phyloP scores from a whole-genome alignment of 1,140 invertebrate genomes.

The Micrasema minimum region DNA sequence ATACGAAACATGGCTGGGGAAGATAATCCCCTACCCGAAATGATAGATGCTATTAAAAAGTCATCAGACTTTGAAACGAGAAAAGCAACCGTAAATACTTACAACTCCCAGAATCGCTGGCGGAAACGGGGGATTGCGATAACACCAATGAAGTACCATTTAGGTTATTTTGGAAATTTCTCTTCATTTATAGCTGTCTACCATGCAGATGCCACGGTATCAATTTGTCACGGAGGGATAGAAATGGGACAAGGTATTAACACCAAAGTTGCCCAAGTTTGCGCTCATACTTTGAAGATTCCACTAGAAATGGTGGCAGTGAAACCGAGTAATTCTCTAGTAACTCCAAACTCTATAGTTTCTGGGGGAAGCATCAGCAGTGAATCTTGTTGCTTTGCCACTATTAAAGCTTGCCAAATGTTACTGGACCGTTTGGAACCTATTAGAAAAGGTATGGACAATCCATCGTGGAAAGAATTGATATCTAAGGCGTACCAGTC shows the following conservation, averaged over 20 bases:
- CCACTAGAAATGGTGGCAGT: constrained; percentile 75
- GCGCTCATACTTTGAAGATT: constrained; percentile 76
- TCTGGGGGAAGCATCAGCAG: constrained; percentile 74
- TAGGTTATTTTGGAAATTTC: constrained; percentile 70
- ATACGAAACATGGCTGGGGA: constrained; percentile 69
- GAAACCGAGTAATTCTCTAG: constrained; percentile 73
- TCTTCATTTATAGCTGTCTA: constrained; percentile 78
- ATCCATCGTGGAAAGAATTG: constrained; percentile 72
- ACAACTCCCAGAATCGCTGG: constrained; percentile 81
- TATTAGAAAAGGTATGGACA: constrained; percentile 65
- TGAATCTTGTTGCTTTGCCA: constrained; percentile 68
- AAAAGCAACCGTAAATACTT: constrained; percentile 67
- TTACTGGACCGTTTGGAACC: constrained; percentile 72
- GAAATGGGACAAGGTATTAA: constrained; percentile 90
- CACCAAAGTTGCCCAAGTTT: constrained; percentile 80
- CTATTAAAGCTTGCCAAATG: constrained; percentile 74
- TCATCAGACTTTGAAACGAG: constrained; percentile 72
- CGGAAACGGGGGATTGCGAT: constrained; percentile 78
- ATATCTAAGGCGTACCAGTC: constrained; percentile 66
- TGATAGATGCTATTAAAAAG: constrained; percentile 71
- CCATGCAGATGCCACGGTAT: constrained; percentile 80
- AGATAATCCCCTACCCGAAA: constrained; percentile 62
- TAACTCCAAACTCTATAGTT: constrained; percentile 70
- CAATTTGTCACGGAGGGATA: constrained; percentile 80
- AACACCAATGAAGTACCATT: constrained; percentile 74